A percentile compares a stretch with the other conserved stretches of the same genome.
Evolutionary conservation across 2,797 vertebrate genomes (phyloP).

Genomic region (Manis pentadactyla): DNA sequence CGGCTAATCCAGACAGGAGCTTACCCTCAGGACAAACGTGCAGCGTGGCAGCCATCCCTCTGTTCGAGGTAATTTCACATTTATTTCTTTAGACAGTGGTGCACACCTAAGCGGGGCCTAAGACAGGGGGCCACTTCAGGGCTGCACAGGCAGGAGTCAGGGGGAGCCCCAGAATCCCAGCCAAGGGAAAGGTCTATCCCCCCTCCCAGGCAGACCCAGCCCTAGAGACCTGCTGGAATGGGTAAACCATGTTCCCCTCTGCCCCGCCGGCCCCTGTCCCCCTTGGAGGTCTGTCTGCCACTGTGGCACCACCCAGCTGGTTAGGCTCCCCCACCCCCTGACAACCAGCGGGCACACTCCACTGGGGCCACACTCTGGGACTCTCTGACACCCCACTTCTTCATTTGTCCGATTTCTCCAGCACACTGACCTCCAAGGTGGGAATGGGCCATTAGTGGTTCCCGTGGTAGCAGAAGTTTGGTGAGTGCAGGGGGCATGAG

Average conservation of each 20-base stretch:
- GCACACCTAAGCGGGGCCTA: not conserved
- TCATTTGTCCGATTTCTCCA: not conserved
- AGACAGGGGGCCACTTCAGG: not conserved
- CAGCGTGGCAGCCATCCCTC: not conserved
- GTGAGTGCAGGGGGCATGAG: not conserved
- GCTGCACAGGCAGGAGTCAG: not conserved
- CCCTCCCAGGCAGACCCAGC: fast-evolving
- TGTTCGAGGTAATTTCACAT: no score
- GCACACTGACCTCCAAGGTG: not conserved
- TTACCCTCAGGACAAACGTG: not conserved
- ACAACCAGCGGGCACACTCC: not conserved
- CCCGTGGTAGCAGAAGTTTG: not conserved
- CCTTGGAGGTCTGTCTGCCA: fast-evolving
- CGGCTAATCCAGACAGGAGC: no score
- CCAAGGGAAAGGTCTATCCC: not conserved
- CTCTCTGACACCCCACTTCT: not conserved
- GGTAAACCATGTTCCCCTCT: not conserved
- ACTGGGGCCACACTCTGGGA: not conserved
- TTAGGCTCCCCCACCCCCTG: fast-evolving
- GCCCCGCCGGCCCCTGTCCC: not conserved
- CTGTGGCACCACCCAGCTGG: not conserved
- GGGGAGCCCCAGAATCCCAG: not conserved
- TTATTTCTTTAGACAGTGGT: no score
- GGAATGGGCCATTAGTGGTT: not conserved
- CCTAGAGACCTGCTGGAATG: not conserved